Percentiles rank a stretch among this genome's conserved stretches.
Evolutionary conservation across 35 echinoderm and acorn worm genomes (phyloP).

Genomic region (Patiria miniata): DNA sequence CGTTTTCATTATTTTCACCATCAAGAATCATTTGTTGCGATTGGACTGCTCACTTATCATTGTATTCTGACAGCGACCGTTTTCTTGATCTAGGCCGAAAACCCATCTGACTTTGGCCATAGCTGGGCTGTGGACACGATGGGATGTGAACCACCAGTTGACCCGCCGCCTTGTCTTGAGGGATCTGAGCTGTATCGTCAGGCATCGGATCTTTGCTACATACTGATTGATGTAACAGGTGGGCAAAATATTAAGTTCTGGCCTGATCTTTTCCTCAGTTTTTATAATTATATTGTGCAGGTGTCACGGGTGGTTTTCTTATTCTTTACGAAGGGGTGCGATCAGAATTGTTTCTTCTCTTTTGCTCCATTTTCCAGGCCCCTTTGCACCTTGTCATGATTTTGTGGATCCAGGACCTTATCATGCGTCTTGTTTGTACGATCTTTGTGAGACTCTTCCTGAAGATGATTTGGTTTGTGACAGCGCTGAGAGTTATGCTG

Average conservation of each 20-base stretch:
- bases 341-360: not conserved
- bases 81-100: constrained; percentile 9
- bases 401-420: constrained; percentile 58
- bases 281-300: no score
- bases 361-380: constrained; percentile 44
- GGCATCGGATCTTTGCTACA: constrained; percentile 59
- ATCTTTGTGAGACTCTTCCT: constrained; percentile 77
- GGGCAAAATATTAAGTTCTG: not conserved
- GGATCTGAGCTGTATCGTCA: constrained; percentile 31
- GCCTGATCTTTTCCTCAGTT: no score
- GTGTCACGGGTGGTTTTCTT: no score
- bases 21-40: no score
- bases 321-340: no score
- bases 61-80: not conserved
- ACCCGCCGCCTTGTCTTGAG: constrained; percentile 52
- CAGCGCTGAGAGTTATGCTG: constrained; percentile 65
- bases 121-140: constrained; percentile 55
- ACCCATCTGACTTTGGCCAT: constrained; percentile 61
- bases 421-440: constrained; percentile 78
- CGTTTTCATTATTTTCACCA: no score
- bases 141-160: constrained; percentile 43
- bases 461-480: constrained; percentile 74
- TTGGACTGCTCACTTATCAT: not conserved
- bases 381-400: constrained; percentile 70
- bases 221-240: constrained; percentile 56